Conservation (phyloP, 2,797 vertebrate genomes). For the Heterohyrax brucei region DNA sequence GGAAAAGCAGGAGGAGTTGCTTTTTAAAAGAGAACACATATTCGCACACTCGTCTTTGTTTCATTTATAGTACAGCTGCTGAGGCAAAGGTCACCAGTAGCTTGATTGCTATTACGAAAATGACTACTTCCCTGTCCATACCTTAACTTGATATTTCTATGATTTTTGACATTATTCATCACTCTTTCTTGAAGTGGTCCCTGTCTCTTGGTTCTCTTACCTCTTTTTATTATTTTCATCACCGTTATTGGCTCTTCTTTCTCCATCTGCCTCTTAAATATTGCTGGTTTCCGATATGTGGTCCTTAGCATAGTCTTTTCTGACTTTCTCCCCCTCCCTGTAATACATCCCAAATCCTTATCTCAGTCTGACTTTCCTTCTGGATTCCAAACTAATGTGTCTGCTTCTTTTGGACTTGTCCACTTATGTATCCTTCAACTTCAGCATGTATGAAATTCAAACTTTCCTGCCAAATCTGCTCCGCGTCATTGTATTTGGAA, state of each 20-base stretch:
- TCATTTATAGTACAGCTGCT: background rate
- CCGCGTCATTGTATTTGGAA: background rate
- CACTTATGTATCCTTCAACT: background rate
- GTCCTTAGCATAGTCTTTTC: background rate
- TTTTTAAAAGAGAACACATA: background rate
- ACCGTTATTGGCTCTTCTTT: background rate
- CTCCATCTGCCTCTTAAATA: background rate
- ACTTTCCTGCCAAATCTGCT: background rate
- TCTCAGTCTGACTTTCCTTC: background rate
- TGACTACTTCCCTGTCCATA: background rate
- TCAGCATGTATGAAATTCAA: background rate
- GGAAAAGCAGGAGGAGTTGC: background rate
- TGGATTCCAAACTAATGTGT: background rate
- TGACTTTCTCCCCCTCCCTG: too few species aligned
- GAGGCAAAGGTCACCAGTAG: background rate
- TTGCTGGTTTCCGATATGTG: background rate
- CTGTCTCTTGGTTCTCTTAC: background rate
- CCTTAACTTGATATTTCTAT: background rate
- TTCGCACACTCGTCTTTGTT: background rate
- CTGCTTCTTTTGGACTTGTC: background rate
- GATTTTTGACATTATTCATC: background rate
- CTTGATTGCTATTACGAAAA: background rate
- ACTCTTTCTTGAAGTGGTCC: background rate
- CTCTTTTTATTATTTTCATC: background rate
- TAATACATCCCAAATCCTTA: conserved; percentile 18